phyloP scores from a whole-genome alignment of 2,797 vertebrate species.

The Craterocephalus amniculus region DNA sequence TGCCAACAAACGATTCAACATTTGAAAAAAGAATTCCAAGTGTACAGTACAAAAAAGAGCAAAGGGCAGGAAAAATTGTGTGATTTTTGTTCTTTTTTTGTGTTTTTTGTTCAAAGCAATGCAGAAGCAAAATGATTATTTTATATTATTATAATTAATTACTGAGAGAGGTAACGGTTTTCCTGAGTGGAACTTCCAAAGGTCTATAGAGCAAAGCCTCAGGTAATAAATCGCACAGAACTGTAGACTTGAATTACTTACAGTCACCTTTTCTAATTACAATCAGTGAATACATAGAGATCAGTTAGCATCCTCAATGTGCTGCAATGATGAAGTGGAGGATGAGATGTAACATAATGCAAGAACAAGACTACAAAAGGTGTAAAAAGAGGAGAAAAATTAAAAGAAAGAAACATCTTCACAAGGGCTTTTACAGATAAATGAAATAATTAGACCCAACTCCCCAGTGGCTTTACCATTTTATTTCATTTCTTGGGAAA shows the following conservation, averaged over 20 bases:
- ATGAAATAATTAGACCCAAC: constrained; percentile 85
- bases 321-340: constrained; percentile 23
- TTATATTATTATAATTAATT: constrained; percentile 27
- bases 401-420: constrained; percentile 74
- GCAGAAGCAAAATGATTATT: not conserved
- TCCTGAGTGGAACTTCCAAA: constrained; percentile 39
- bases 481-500: constrained; percentile 83
- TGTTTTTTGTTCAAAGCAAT: constrained; percentile 6
- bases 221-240: constrained; percentile 61
- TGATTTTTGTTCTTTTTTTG: constrained; percentile 13
- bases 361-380: constrained; percentile 57
- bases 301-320: constrained; percentile 34
- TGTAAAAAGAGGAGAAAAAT: constrained; percentile 59
- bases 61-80: constrained; percentile 18
- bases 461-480: constrained; percentile 79
- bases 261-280: constrained; percentile 61
- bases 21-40: constrained; percentile 8
- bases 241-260: constrained; percentile 44
- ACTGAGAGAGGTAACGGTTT: constrained; percentile 24
- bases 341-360: constrained; percentile 44
- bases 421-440: constrained; percentile 83
- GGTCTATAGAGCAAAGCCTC: constrained; percentile 40
- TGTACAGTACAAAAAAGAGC: constrained; percentile 21
- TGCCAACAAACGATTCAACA: constrained; percentile 30
- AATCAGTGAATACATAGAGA: constrained; percentile 35